A percentile compares a stretch with the other conserved stretches of the same genome.
Conservation (phyloP, 2,888 invertebrate genomes). For the Plagodis pulveraria region DNA sequence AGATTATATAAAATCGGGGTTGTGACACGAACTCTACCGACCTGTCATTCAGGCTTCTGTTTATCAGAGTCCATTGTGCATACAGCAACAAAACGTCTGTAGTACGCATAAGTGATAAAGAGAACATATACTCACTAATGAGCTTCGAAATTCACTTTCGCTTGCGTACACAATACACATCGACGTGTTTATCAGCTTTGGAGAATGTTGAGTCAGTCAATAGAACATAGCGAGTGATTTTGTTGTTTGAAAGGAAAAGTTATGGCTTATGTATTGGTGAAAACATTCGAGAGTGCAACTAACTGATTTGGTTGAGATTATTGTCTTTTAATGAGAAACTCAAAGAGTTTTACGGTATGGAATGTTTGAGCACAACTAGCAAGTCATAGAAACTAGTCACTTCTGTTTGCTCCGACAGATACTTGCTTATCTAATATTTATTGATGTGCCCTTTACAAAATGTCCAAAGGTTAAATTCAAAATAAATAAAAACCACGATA, state of each 20-base stretch:
- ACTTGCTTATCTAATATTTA: no score
- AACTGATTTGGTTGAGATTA: constrained; percentile 4
- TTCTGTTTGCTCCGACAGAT: no score
- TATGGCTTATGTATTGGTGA: constrained; percentile 13
- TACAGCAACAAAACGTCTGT: constrained; percentile 3
- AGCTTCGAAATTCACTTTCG: constrained; percentile 32
- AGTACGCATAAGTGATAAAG: constrained; percentile 23
- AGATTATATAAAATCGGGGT: no score
- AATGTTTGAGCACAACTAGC: no score
- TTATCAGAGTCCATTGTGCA: no score
- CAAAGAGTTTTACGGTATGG: no score
- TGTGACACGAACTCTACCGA: neutral
- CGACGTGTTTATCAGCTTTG: constrained; percentile 25
- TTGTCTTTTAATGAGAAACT: constrained; percentile 6
- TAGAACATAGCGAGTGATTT: constrained; percentile 21
- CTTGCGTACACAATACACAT: constrained; percentile 27
- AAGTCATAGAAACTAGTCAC: no score
- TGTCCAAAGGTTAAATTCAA: no score
- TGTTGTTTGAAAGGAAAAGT: constrained; percentile 27
- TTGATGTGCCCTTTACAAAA: no score
- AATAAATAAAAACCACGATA: no score
- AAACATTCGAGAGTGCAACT: constrained; percentile 16
- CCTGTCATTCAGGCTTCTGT: neutral
- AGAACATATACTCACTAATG: constrained; percentile 27
- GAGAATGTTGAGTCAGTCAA: constrained; percentile 28